Evolutionary conservation across 2,797 vertebrate genomes (phyloP).

Genomic region (Amphiprion clarkii): DNA sequence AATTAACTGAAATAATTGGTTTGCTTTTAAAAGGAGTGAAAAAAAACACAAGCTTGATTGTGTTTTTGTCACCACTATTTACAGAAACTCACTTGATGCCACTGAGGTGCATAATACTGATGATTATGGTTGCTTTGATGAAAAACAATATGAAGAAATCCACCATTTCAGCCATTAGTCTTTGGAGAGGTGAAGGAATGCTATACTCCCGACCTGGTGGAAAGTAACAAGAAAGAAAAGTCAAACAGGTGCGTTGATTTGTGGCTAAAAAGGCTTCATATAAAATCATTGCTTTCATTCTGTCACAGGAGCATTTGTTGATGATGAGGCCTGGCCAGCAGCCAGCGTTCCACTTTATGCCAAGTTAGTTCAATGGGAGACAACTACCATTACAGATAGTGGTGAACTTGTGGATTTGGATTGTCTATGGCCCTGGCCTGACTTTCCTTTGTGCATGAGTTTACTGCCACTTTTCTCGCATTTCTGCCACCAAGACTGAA

Average conservation of each 20-base stretch:
- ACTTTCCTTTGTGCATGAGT: no score
- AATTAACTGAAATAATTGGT: neutral
- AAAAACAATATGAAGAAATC: constrained; percentile 99
- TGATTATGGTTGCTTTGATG: constrained; percentile 96
- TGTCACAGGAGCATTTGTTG: neutral
- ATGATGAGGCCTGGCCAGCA: neutral
- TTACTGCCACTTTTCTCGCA: no score
- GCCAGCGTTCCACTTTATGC: no score
- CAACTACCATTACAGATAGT: no score
- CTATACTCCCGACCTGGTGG: constrained; percentile 91
- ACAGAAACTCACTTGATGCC: constrained; percentile 92
- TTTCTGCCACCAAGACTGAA: no score
- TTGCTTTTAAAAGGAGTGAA: neutral
- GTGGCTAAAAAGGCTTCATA: no score
- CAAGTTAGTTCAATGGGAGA: no score
- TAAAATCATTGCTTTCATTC: neutral
- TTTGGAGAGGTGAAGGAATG: constrained; percentile 95
- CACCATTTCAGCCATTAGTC: constrained; percentile 98
- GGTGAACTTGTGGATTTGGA: no score
- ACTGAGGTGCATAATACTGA: constrained; percentile 97
- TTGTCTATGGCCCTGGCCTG: no score
- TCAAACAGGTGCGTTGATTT: neutral
- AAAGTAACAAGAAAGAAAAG: neutral
- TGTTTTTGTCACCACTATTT: neutral
- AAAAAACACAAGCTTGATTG: neutral